Percentiles rank a stretch among this genome's conserved stretches.
phyloP scores from a whole-genome alignment of 2,113 vertebrate species.

The Atlantisia rogersi region DNA sequence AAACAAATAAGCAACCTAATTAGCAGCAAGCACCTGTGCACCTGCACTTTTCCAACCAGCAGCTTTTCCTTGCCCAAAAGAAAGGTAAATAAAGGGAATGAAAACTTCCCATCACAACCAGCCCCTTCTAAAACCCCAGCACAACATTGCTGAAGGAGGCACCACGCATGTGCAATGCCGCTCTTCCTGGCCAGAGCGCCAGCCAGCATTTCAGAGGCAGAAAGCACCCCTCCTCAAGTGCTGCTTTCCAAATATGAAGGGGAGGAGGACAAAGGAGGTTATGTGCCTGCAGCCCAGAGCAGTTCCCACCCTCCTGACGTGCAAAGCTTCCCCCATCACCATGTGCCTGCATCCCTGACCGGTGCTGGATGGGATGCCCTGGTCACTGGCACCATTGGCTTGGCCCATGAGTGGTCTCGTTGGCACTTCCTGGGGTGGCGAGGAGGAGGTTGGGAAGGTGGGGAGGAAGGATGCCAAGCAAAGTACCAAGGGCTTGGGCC shows the following conservation, averaged over 20 bases:
- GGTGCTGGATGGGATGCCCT: rapidly evolving
- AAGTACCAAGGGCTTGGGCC: rapidly evolving
- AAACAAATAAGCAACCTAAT: not conserved
- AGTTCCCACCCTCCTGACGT: rapidly evolving
- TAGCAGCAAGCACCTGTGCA: not conserved
- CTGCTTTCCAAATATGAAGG: not conserved
- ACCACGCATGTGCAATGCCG: rapidly evolving
- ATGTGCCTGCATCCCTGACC: rapidly evolving
- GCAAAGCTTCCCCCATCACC: rapidly evolving
- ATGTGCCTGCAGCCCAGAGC: not conserved
- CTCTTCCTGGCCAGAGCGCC: rapidly evolving
- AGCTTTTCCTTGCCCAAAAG: not conserved
- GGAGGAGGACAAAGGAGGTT: not conserved
- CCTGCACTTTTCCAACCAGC: not conserved
- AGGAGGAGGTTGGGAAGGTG: not conserved
- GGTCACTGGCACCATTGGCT: rapidly evolving
- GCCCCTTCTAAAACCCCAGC: not conserved
- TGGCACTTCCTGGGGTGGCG: not conserved
- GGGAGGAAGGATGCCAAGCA: not conserved
- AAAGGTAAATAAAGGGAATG: not conserved
- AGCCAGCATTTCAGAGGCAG: not conserved
- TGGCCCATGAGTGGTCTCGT: not conserved
- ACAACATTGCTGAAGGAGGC: not conserved
- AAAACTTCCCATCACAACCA: not conserved
- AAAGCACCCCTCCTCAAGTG: not conserved